phyloP scores from a whole-genome alignment of 2,888 invertebrate species.

The Drosophila siamana region DNA sequence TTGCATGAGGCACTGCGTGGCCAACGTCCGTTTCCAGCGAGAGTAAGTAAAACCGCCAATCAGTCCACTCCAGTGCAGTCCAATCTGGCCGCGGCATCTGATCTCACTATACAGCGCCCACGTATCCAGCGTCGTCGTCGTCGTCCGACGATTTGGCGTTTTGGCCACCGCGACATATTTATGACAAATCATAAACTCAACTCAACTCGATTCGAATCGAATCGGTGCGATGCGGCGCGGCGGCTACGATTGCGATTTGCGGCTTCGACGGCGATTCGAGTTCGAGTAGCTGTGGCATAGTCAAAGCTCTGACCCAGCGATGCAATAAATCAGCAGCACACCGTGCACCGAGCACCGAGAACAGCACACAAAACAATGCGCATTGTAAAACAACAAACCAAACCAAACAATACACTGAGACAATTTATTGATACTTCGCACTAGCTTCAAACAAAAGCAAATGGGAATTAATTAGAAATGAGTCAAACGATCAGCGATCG shows the following conservation, averaged over 20 bases:
- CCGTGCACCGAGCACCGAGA: slow-evolving; percentile 72
- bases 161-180: slow-evolving; percentile 66
- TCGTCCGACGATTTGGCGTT: slow-evolving; percentile 11
- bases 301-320: slow-evolving; percentile 64
- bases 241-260: slow-evolving; percentile 4
- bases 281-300: slow-evolving; percentile 24
- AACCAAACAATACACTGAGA: slow-evolving; percentile 45
- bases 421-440: slow-evolving; percentile 1
- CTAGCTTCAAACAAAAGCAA: neutral
- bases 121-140: neutral
- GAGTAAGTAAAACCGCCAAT: slow-evolving; percentile 86
- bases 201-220: neutral
- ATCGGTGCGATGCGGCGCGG: slow-evolving; percentile 16
- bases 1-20: slow-evolving; percentile 91
- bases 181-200: slow-evolving; percentile 76
- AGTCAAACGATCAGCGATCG: too few species aligned
- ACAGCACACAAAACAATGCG: slow-evolving; percentile 64
- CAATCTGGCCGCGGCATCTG: neutral
- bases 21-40: slow-evolving; percentile 91
- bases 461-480: neutral
- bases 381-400: slow-evolving; percentile 67
- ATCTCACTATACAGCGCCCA: slow-evolving; percentile 13
- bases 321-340: slow-evolving; percentile 82
- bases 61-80: neutral
- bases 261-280: slow-evolving; percentile 8